Evolutionary conservation across 2,797 vertebrate species (phyloP).

Genomic region (Chloroceryle amazona): DNA sequence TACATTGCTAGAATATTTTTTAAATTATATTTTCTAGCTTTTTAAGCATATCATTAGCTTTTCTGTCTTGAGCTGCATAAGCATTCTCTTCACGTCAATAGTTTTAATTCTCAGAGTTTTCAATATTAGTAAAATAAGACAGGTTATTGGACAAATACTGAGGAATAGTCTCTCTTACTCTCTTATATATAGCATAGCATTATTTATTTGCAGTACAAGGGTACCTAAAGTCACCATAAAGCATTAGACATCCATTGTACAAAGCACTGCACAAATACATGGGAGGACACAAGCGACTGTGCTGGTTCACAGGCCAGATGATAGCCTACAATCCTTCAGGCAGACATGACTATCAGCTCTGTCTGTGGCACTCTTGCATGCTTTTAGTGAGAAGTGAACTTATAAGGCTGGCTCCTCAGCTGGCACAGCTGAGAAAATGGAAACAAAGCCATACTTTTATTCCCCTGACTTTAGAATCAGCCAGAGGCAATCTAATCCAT

Average conservation of each 20-base stretch:
- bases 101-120: neutral
- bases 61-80: neutral
- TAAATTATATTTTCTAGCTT: neutral
- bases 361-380: neutral
- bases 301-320: neutral
- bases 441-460: slow-evolving; percentile 52
- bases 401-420: slow-evolving; percentile 27
- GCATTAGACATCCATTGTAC: neutral
- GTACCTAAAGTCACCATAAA: neutral
- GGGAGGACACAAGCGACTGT: neutral
- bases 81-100: neutral
- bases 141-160: neutral
- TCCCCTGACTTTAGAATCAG: slow-evolving; percentile 46
- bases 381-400: slow-evolving; percentile 43
- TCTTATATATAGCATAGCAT: neutral
- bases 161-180: neutral
- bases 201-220: neutral
- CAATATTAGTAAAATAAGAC: neutral
- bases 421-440: slow-evolving; percentile 37
- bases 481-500: slow-evolving; percentile 54
- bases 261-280: neutral
- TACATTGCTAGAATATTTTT: neutral
- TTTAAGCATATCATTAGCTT: neutral
- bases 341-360: neutral
- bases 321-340: neutral